Conservation (phyloP, 2,113 vertebrate species). For the Prinia subflava region DNA sequence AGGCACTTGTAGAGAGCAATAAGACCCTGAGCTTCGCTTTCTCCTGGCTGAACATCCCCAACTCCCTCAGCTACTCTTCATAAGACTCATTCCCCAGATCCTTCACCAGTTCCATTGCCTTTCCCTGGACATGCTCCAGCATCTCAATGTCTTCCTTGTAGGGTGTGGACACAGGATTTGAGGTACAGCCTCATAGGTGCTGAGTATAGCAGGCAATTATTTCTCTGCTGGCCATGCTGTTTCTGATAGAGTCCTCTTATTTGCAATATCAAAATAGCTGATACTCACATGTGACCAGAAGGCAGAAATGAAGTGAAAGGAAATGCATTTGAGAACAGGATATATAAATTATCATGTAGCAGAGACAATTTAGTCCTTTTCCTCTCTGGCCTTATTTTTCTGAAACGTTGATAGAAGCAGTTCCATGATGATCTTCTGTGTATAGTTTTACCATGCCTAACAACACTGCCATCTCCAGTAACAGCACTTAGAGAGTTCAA, state of each 20-base stretch:
- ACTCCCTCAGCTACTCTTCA: not conserved
- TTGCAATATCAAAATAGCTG: not conserved
- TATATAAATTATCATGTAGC: not conserved
- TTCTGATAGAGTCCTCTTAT: not conserved
- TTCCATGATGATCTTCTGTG: not conserved
- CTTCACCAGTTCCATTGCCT: not conserved
- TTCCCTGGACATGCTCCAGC: rapidly evolving
- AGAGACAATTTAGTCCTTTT: not conserved
- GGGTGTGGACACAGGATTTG: not conserved
- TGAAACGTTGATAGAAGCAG: not conserved
- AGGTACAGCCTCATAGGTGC: not conserved
- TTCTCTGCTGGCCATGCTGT: not conserved
- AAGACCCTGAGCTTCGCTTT: not conserved
- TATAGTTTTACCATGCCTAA: not conserved
- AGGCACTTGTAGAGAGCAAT: rapidly evolving
- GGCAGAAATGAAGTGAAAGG: not conserved
- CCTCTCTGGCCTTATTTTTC: not conserved
- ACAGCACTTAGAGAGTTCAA: not conserved
- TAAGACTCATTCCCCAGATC: not conserved
- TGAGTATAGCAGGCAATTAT: rapidly evolving
- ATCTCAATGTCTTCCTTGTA: not conserved
- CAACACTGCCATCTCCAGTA: not conserved
- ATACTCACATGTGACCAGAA: not conserved
- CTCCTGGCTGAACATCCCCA: not conserved
- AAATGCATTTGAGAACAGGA: not conserved